These are phyloP conservation scores for Equus przewalskii DNA, from an alignment of 2,113 vertebrate species.

Conservation along the genomic window DNA sequence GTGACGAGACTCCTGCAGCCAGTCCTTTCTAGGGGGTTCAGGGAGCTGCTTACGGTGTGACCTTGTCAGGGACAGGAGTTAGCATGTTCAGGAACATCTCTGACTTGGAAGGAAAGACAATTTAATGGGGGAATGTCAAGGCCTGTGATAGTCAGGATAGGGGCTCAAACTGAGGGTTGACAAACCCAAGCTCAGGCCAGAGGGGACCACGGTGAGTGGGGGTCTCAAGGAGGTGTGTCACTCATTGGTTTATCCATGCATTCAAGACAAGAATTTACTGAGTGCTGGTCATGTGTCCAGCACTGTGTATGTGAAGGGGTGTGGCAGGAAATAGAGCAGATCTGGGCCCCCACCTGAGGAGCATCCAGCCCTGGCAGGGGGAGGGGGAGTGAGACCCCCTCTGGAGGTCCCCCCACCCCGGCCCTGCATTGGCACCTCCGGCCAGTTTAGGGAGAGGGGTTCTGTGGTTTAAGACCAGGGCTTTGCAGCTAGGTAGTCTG, in stretches of 20 bases:
- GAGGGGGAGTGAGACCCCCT: no score
- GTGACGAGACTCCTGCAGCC: not conserved
- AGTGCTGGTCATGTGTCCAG: not conserved
- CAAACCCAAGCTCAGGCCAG: not conserved
- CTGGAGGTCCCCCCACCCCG: not conserved
- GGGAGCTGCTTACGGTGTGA: not conserved
- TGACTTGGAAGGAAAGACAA: constrained; percentile 4
- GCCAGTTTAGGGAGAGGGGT: not conserved
- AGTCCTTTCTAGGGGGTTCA: not conserved
- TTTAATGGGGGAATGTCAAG: no score
- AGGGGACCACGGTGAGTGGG: not conserved
- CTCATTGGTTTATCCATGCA: not conserved
- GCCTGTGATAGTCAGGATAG: not conserved
- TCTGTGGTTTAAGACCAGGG: not conserved
- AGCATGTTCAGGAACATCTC: not conserved
- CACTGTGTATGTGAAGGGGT: not conserved
- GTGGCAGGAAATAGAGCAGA: not conserved
- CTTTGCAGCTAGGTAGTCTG: not conserved
- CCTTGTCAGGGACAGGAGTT: not conserved
- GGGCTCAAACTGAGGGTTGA: not conserved
- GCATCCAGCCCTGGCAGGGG: not conserved
- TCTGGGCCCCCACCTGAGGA: not conserved
- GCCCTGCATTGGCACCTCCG: not conserved
- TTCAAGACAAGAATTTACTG: not conserved
- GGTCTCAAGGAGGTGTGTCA: not conserved